These are phyloP conservation scores for Styela plicata DNA, from an alignment of 23 tunicate species.

Conservation along the genomic window DNA sequence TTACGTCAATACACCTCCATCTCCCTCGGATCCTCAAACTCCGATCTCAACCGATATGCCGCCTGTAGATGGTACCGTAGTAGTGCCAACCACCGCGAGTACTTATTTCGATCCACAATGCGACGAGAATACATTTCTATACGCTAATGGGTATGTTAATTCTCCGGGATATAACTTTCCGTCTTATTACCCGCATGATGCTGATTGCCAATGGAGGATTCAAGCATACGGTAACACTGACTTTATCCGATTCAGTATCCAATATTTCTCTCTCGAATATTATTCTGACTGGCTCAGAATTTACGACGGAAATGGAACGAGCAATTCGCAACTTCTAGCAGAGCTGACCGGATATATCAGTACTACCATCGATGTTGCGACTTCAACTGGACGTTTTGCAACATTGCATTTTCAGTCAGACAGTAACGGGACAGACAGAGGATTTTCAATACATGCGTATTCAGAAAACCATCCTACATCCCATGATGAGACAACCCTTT, in stretches of 20 bases:
- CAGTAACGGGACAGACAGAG: not conserved
- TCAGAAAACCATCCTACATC: not conserved
- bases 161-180: slow-evolving; percentile 19
- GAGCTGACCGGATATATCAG: not conserved
- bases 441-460: not conserved
- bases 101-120: not conserved
- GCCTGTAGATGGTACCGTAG: too few relatives aligned
- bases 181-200: slow-evolving; percentile 4
- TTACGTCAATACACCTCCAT: not conserved
- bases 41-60: too few relatives aligned
- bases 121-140: not conserved
- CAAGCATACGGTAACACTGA: not conserved
- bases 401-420: slow-evolving; percentile 5
- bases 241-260: not conserved
- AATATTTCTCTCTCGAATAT: not conserved
- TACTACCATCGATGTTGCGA: not conserved
- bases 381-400: not conserved
- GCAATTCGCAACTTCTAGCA: not conserved
- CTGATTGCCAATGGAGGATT: slow-evolving; percentile 31
- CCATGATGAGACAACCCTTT: not conserved
- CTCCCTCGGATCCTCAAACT: too few relatives aligned
- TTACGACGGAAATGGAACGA: slow-evolving; percentile 5
- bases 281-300: slow-evolving; percentile 11
- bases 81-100: too few relatives aligned
- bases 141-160: not conserved